Percentiles rank a stretch among this genome's conserved stretches.
Evolutionary conservation across 2,888 invertebrate species (phyloP).

Genomic region (Ochropleura leucogaster): DNA sequence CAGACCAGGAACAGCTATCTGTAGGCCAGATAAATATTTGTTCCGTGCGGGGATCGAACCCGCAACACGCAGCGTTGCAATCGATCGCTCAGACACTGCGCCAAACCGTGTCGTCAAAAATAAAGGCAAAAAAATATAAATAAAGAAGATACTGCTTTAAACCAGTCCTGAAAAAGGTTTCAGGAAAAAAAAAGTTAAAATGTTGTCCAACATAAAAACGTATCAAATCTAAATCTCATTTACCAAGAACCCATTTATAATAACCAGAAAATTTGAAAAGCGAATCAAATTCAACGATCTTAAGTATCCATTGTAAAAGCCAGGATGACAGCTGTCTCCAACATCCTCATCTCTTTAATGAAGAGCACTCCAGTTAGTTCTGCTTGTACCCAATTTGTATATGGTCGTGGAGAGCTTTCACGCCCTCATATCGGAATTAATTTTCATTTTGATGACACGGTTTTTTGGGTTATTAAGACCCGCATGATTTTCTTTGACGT

Average conservation of each 20-base stretch:
- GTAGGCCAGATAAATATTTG: too few species aligned
- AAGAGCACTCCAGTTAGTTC: conserved; percentile 60
- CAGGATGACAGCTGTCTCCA: conserved; percentile 46
- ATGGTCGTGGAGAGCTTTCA: conserved; percentile 57
- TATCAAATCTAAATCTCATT: not conserved
- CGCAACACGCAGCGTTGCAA: too few species aligned
- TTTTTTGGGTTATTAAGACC: conserved; percentile 52
- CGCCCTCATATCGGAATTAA: conserved; percentile 64
- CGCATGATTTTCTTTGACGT: conserved; percentile 43
- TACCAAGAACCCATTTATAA: not conserved
- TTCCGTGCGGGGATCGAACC: too few species aligned
- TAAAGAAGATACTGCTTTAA: too few species aligned
- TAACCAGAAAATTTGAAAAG: conserved; percentile 20
- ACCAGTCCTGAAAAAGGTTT: too few species aligned
- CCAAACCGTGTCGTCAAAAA: too few species aligned
- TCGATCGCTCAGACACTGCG: too few species aligned
- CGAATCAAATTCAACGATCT: conserved; percentile 36
- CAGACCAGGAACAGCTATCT: too few species aligned
- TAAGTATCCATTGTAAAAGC: conserved; percentile 5
- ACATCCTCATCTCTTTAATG: conserved; percentile 32
- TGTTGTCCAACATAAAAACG: too few species aligned
- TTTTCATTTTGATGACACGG: conserved; percentile 55
- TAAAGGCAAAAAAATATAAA: too few species aligned
- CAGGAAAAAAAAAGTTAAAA: too few species aligned
- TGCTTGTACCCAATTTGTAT: conserved; percentile 55